phyloP scores from a whole-genome alignment of 2,113 vertebrate species.

The Dicerorhinus sumatrensis region DNA sequence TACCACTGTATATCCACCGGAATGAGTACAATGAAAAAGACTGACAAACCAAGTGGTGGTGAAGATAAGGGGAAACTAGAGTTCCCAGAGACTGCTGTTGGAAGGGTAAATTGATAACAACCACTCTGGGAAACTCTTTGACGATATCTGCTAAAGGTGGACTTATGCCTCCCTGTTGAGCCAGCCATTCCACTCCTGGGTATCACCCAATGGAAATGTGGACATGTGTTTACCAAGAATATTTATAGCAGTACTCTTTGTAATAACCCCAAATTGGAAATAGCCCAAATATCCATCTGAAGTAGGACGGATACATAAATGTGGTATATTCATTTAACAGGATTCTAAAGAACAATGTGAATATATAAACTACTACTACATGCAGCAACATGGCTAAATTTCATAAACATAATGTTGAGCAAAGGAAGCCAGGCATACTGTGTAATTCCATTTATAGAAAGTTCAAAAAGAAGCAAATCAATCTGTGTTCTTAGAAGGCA shows the following conservation, averaged over 20 bases:
- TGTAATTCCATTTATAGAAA: not conserved
- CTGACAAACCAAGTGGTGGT: not conserved
- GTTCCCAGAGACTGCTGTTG: not conserved
- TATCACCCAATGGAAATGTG: not conserved
- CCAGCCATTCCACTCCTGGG: not conserved
- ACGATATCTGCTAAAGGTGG: not conserved
- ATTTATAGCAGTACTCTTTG: not conserved
- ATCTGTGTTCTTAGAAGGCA: not conserved
- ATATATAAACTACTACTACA: not conserved
- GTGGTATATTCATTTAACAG: not conserved
- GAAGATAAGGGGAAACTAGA: not conserved
- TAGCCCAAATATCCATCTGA: not conserved
- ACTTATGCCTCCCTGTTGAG: not conserved
- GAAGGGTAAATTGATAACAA: not conserved
- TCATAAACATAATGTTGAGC: not conserved
- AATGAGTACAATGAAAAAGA: not conserved
- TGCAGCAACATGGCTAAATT: not conserved
- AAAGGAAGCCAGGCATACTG: not conserved
- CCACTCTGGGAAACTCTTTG: not conserved
- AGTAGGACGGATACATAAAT: not conserved
- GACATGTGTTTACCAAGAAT: not conserved
- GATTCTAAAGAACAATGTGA: not conserved
- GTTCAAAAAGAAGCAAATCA: not conserved
- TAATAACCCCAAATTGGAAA: not conserved
- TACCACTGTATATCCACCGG: not conserved